These are phyloP conservation scores for Actinemys pallida DNA, from an alignment of 2,113 vertebrate genomes.

Conservation along the genomic window DNA sequence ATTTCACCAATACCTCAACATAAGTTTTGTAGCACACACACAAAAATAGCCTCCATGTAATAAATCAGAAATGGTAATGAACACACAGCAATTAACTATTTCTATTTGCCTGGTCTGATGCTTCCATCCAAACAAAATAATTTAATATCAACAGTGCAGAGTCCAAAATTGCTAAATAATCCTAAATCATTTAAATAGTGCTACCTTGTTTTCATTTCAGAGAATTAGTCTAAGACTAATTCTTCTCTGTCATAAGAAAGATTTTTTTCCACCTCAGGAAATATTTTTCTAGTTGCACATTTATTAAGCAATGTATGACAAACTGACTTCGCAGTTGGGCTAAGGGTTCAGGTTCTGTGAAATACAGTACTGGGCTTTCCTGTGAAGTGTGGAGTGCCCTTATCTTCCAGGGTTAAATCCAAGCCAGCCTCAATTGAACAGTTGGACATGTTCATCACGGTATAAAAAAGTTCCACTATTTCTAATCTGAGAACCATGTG, in stretches of 20 bases:
- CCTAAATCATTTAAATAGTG: neutral
- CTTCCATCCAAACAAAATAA: neutral
- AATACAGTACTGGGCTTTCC: neutral
- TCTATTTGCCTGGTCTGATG: neutral
- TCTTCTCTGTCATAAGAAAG: neutral
- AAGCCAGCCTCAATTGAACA: neutral
- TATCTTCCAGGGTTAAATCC: neutral
- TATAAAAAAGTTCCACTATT: neutral
- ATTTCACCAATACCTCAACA: constrained; percentile 11
- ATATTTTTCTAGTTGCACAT: neutral
- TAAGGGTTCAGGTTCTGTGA: neutral
- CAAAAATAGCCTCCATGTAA: neutral
- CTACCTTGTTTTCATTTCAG: neutral
- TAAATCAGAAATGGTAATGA: neutral
- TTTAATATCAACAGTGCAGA: neutral
- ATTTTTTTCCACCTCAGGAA: neutral
- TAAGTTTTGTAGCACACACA: neutral
- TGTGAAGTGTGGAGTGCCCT: rapidly evolving
- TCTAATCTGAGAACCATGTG: neutral
- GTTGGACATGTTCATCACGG: neutral
- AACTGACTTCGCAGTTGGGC: neutral
- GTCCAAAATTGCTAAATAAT: neutral
- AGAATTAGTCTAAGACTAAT: neutral
- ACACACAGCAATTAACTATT: neutral
- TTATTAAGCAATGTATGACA: neutral